Evolutionary conservation across 2,888 invertebrate species (phyloP).

Genomic region (Busseola fusca): DNA sequence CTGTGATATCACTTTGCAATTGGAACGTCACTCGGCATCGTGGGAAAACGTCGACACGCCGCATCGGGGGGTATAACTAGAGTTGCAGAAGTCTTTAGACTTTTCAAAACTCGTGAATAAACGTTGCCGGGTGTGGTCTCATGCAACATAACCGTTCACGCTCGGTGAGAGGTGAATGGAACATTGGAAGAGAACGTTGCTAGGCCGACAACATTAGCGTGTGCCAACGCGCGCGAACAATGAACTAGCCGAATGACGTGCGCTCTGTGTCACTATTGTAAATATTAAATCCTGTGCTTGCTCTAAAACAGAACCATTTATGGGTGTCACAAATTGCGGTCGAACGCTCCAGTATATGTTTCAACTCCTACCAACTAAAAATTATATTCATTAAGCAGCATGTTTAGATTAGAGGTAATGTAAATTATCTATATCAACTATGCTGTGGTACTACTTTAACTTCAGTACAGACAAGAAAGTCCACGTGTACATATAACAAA

Average conservation of each 20-base stretch:
- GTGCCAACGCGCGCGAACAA: conserved; percentile 86
- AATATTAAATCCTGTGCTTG: conserved; percentile 60
- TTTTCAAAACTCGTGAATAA: conserved; percentile 53
- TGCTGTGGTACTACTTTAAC: not conserved
- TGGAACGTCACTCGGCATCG: conserved; percentile 65
- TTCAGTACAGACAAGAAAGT: not conserved
- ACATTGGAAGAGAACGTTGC: conserved; percentile 81
- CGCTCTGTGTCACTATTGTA: conserved; percentile 71
- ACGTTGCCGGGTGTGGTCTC: conserved; percentile 63
- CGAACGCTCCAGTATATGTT: conserved; percentile 19
- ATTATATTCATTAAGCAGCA: conserved; percentile 7
- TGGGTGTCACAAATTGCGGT: conserved; percentile 52
- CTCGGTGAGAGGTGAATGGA: conserved; percentile 88
- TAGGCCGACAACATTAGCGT: conserved; percentile 85
- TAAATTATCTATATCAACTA: not conserved
- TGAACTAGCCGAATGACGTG: conserved; percentile 84
- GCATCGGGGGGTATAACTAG: conserved; percentile 42
- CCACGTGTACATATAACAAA: not conserved
- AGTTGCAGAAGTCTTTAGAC: conserved; percentile 47
- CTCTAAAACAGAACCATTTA: conserved; percentile 47
- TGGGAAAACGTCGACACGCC: conserved; percentile 60
- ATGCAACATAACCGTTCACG: conserved; percentile 81
- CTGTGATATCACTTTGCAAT: conserved; percentile 68
- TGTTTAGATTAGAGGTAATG: not conserved
- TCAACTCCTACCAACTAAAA: conserved; percentile 13